Conservation (phyloP, 2,797 vertebrate species). For the Fistularia tabacaria region DNA sequence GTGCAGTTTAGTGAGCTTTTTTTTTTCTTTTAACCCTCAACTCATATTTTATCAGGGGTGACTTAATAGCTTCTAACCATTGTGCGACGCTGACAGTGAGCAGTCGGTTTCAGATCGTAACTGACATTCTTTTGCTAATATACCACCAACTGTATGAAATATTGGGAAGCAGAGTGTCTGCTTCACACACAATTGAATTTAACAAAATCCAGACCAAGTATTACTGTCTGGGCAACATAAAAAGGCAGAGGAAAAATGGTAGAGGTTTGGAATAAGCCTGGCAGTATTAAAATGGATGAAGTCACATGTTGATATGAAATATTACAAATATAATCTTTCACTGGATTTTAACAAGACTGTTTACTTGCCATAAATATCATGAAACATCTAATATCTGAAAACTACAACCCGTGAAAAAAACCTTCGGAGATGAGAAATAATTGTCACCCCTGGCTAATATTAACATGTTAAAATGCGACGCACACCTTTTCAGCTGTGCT, state of each 20-base stretch:
- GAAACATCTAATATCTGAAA: slow-evolving; percentile 30
- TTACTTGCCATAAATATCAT: slow-evolving; percentile 32
- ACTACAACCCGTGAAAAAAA: background rate
- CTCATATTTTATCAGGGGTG: slow-evolving; percentile 51
- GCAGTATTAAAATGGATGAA: slow-evolving; percentile 11
- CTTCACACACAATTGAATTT: slow-evolving; percentile 25
- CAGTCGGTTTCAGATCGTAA: slow-evolving; percentile 27
- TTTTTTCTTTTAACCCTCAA: slow-evolving; percentile 48
- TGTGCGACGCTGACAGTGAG: slow-evolving; percentile 26
- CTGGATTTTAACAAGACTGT: slow-evolving; percentile 36
- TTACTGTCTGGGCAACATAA: slow-evolving; percentile 19
- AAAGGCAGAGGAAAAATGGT: slow-evolving; percentile 32
- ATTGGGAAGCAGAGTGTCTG: slow-evolving; percentile 16
- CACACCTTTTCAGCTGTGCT: slow-evolving; percentile 42
- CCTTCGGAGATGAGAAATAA: too few relatives aligned
- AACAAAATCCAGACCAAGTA: slow-evolving; percentile 50
- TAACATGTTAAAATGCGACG: background rate
- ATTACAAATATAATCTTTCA: slow-evolving; percentile 23
- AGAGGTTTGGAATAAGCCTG: slow-evolving; percentile 34
- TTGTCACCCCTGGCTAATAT: too few relatives aligned
- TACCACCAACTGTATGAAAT: slow-evolving; percentile 23
- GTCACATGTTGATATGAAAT: slow-evolving; percentile 42
- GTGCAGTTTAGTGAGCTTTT: slow-evolving; percentile 38
- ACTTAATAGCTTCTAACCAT: slow-evolving; percentile 52
- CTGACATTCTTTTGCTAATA: slow-evolving; percentile 24